Base-by-base conservation (phyloP, 2,888 invertebrate genomes). In the Campoletis raptor region DNA sequence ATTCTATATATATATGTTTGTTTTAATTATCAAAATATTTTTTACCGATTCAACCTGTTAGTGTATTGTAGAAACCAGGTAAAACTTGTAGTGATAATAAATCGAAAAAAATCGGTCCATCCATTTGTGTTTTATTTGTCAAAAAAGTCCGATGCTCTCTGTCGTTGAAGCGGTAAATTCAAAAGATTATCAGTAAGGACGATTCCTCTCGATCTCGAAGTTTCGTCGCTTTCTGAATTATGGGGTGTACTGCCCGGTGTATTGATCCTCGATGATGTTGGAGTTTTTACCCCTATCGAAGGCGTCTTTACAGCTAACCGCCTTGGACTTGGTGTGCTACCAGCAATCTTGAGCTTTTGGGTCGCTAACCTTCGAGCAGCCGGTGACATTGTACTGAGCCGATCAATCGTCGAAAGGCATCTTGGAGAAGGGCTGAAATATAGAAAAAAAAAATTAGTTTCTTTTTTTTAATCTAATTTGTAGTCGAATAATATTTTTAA, bases 361-460 rank as follows among this genome's bases (percentile, higher is more conserved):
- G 97, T 97, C 6, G 98, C 99, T 52, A 99, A 95, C 89, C 97
- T 96, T 88, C 97, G 96, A 0, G 99, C 99, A 0, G 99, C 99
- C 0, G 99, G 99, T 0, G 99, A 99, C 98, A 99, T 98, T 81
- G 97, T 97, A 6, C 97, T 97, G 57, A 99, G 94, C 2, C 98
- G 96, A 87, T 99, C 98, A 36, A 97, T 96, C 70, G 96, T 96
- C 2, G 97, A 95, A 24, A 94, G 92, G 64, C 95, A 95, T 89
- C 95, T 95, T 0, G 96, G 96, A 1, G 96, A 96, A 12, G 96
- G 96, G 10, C 95, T 95, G 87, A 7, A 69, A 76, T 69, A 24
- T 57, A 2, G 0, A 36, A 70, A n/a, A 15, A 24, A 45, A 69
- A n/a, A n/a, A n/a, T n/a, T n/a, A n/a, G n/a, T 12, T 12, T 2